These are phyloP conservation scores for Tachina fera DNA, from an alignment of 2,888 invertebrate genomes.

Conservation along the genomic window DNA sequence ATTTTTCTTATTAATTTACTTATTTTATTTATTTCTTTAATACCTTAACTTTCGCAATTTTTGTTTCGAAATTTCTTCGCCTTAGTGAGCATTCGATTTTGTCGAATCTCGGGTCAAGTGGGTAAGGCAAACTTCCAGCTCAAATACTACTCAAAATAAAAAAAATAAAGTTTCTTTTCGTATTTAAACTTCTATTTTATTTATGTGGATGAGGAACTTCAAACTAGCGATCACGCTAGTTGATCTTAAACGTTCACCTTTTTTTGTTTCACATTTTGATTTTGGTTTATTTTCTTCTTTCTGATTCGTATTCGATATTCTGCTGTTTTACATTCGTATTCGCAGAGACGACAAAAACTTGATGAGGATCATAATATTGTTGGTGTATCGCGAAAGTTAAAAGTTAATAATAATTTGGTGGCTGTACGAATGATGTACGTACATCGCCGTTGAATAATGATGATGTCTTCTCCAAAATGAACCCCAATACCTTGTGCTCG, in stretches of 20 bases:
- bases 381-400: conserved; percentile 49
- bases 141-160: conserved; percentile 23
- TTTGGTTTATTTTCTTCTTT: conserved; percentile 1
- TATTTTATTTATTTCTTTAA: no score
- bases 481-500: conserved; percentile 29
- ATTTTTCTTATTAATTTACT: no score
- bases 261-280: conserved; percentile 45
- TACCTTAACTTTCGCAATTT: no score
- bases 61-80: no score
- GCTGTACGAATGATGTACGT: conserved; percentile 49
- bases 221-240: conserved; percentile 57
- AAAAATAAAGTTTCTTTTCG: conserved; percentile 23
- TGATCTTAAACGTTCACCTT: conserved; percentile 65
- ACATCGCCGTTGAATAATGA: conserved; percentile 61
- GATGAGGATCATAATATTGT: conserved; percentile 66
- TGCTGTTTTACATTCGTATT: conserved; percentile 40
- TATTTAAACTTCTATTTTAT: conserved; percentile 41
- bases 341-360: conserved; percentile 59
- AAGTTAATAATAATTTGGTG: conserved; percentile 52
- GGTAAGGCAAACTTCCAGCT: conserved; percentile 60
- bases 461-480: conserved; percentile 63
- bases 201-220: conserved; percentile 60
- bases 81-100: no score
- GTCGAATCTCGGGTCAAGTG: no score
- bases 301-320: not conserved